Base-by-base conservation (phyloP, 2,113 vertebrate species). In the Dryoscopus gambensis region DNA sequence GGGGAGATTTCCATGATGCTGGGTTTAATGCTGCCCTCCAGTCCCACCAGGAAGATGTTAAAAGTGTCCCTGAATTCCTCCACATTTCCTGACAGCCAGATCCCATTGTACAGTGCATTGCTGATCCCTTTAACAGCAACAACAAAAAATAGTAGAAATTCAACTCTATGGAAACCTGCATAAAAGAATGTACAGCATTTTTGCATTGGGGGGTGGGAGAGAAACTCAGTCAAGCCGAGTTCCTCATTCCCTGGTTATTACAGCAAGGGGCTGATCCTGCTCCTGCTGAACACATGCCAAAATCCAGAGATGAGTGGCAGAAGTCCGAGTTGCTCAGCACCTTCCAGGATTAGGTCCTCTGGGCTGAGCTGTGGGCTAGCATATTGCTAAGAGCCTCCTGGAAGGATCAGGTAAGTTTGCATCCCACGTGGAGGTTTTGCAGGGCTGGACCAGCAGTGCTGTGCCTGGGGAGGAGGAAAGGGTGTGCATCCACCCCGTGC, bases 131-230 rank as follows among this genome's bases (percentile, higher is more conserved):
- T 97, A 97, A 97, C 94, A 55, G 73, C 77, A 27, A 78, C 89
- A 50, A 82, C 79, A 96, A 92, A 94, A 94, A 93, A 93, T 40
- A 93, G 95, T 89, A 77, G 91, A 95, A 96, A 94, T 97, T 97
- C 91, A 96, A 97, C 97, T 95, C 97, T 97, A 97, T 97, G 97
- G 97, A 97, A 97, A 97, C 97, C 97, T 96, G 93, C 92, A 88
- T 96, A 97, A 97, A 97, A 96, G 97, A 97, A 97, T 97, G 97
- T 96, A 97, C 96, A 95, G 95, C 95, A 94, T 96, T 97, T 97
- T 90, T 96, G 97, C 96, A 95, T 96, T 84, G 89, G 56, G 90
- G 85, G 92, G 95, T 6, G 33, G 88, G 78, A 85, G 69, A 68
- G 62, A 84, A 93, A 80, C 84, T 78, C 92, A 56, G 81, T 79